A percentile compares a stretch with the other conserved stretches of the same genome.
Evolutionary conservation across 2,888 invertebrate genomes (phyloP).

Genomic region (Stratiomys singularior): DNA sequence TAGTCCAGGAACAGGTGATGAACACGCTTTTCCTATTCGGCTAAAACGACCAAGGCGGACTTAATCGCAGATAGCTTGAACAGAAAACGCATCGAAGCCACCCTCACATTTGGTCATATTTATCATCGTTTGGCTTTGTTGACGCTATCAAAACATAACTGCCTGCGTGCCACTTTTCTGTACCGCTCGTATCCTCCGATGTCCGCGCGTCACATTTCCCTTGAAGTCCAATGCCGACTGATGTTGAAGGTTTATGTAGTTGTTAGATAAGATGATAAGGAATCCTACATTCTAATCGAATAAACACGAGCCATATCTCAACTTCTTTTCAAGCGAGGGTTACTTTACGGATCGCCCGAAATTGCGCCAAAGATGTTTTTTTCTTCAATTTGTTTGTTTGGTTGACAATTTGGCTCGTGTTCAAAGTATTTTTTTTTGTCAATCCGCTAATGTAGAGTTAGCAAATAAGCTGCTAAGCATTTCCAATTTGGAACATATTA

Average conservation of each 20-base stretch:
- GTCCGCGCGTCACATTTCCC: background rate
- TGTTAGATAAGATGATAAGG: conserved; percentile 16
- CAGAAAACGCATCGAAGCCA: background rate
- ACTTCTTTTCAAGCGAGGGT: conserved; percentile 18
- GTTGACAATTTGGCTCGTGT: conserved; percentile 27
- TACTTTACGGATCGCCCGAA: background rate
- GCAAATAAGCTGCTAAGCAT: background rate
- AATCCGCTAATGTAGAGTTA: background rate
- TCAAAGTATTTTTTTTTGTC: background rate
- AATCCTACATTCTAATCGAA: conserved; percentile 18
- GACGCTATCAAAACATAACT: conserved; percentile 29
- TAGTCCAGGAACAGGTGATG: conserved; percentile 29
- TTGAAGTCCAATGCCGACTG: background rate
- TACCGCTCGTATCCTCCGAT: background rate
- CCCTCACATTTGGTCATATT: conserved; percentile 22
- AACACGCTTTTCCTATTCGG: conserved; percentile 17
- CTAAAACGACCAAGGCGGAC: background rate
- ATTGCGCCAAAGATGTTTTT: background rate
- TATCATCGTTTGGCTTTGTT: conserved; percentile 17
- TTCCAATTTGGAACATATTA: too few species aligned
- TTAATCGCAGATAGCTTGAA: background rate
- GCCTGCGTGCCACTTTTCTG: background rate
- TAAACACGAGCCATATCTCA: conserved; percentile 34
- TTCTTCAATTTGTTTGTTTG: conserved; percentile 16
- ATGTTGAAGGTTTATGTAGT: conserved; percentile 8